These are phyloP conservation scores for Scartelaos histophorus DNA, from an alignment of 2,113 vertebrate genomes.

Conservation along the genomic window DNA sequence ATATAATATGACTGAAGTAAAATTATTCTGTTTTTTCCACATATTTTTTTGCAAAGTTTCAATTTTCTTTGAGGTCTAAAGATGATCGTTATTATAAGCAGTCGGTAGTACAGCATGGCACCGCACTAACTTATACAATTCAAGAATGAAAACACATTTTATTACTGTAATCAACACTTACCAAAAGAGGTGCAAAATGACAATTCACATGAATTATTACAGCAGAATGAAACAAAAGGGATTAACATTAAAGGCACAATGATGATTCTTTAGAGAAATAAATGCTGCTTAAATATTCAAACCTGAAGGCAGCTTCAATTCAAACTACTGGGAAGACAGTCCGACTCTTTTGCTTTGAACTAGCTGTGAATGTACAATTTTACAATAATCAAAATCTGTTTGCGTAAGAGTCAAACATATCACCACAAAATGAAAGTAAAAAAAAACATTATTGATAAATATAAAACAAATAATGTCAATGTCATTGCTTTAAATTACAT, in stretches of 20 bases:
- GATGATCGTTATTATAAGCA: no score
- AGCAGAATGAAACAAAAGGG: constrained; percentile 16
- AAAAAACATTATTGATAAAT: constrained; percentile 50
- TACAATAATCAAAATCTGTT: constrained; percentile 55
- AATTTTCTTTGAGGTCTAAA: no score
- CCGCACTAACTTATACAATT: background rate
- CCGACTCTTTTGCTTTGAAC: constrained; percentile 35
- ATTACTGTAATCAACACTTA: constrained; percentile 32
- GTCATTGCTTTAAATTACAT: constrained; percentile 20
- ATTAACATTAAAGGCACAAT: constrained; percentile 9
- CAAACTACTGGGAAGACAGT: constrained; percentile 25
- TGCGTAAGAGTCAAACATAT: constrained; percentile 42
- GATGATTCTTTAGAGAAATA: background rate
- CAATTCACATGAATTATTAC: background rate
- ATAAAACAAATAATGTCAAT: constrained; percentile 23
- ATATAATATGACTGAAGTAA: no score
- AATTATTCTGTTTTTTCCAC: no score
- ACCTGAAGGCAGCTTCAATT: constrained; percentile 27
- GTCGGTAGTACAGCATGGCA: no score
- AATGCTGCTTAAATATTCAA: constrained; percentile 42
- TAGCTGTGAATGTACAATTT: constrained; percentile 62
- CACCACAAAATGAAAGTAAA: constrained; percentile 29
- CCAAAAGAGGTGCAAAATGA: constrained; percentile 2
- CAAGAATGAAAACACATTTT: constrained; percentile 35
- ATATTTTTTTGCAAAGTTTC: no score